These are phyloP conservation scores for Argyrosomus regius DNA, from an alignment of 2,797 vertebrate genomes.

Conservation along the genomic window DNA sequence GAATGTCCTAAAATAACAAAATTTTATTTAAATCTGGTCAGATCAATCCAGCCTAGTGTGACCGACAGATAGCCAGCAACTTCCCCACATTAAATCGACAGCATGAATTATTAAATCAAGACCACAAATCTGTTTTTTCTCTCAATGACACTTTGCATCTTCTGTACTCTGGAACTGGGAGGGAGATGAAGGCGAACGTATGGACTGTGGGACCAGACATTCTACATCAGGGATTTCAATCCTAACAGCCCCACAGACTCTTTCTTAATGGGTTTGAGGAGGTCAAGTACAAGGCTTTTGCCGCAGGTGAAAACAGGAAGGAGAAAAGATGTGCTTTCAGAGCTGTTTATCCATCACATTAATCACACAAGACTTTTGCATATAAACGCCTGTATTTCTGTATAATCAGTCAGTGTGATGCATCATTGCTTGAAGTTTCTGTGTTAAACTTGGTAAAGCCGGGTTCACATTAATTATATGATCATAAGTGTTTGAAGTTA, in stretches of 20 bases:
- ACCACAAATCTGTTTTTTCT: neutral
- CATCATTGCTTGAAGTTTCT: neutral
- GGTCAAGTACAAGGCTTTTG: constrained; percentile 2
- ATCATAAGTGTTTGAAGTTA: neutral
- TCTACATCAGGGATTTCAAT: neutral
- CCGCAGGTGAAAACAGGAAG: neutral
- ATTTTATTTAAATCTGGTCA: too few relatives aligned
- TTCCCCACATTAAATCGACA: too few relatives aligned
- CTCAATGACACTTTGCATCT: too few relatives aligned
- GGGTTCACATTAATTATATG: neutral
- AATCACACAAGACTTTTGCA: neutral
- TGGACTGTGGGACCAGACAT: constrained; percentile 19
- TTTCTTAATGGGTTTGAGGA: constrained; percentile 9
- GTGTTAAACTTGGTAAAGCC: neutral
- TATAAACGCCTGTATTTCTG: neutral
- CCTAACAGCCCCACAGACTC: neutral
- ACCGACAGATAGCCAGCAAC: too few relatives aligned
- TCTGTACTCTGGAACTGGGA: neutral
- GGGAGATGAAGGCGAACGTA: constrained; percentile 12
- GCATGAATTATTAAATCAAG: neutral
- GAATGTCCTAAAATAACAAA: too few relatives aligned
- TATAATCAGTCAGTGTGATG: neutral
- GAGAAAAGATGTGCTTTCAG: neutral
- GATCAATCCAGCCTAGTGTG: too few relatives aligned
- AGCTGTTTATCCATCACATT: neutral